Conservation (phyloP, 2,797 vertebrate species). For the Anomalospiza imberbis region DNA sequence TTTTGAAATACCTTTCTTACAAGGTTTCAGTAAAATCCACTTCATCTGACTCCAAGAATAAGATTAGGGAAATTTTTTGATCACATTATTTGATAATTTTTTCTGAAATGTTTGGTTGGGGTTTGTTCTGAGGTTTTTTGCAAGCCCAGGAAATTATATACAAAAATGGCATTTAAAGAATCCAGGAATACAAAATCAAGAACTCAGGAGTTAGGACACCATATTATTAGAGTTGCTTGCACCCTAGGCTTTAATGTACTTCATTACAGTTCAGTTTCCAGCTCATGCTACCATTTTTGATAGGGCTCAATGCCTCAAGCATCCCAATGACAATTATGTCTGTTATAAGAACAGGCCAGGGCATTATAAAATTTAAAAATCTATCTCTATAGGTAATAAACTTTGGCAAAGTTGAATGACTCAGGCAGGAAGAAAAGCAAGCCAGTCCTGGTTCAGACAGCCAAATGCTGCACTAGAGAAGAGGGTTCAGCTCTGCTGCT, state of each 20-base stretch:
- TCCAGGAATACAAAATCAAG: background rate
- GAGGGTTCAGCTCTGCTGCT: background rate
- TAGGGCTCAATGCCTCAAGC: background rate
- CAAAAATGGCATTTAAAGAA: conserved; percentile 9
- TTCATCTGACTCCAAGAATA: background rate
- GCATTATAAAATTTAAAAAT: background rate
- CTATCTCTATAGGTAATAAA: background rate
- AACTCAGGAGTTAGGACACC: background rate
- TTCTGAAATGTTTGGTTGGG: background rate
- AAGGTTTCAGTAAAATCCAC: background rate
- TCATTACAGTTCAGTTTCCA: background rate
- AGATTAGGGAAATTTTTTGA: background rate
- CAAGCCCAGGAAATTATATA: background rate
- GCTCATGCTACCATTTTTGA: background rate
- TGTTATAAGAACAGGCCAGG: background rate
- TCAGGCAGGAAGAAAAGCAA: background rate
- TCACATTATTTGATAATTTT: background rate
- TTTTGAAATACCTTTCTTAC: background rate
- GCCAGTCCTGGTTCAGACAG: background rate
- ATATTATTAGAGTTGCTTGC: background rate
- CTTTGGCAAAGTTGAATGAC: background rate
- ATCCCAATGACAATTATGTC: background rate
- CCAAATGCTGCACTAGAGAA: background rate
- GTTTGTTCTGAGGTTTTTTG: background rate
- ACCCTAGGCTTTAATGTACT: background rate